Base-by-base conservation (phyloP, 2,888 invertebrate genomes). In the Hydraecia micacea region DNA sequence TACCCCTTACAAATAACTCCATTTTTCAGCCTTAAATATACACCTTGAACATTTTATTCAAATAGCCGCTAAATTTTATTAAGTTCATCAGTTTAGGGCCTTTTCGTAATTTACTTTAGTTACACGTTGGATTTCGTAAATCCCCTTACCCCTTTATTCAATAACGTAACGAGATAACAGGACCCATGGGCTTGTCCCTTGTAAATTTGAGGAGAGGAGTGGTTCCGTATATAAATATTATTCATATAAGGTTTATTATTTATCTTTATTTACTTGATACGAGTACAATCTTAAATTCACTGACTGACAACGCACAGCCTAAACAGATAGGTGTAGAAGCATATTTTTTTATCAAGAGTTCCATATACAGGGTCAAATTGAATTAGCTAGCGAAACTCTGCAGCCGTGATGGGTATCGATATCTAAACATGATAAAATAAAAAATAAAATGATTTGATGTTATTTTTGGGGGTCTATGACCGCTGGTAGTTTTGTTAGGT, bases 101-200 rank as follows among this genome's bases (percentile, higher is more conserved):
- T 84, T 83, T 87, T 80, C 87, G 85, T 91, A 92, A 92, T 90
- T 89, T 85, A 90, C 90, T 93, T 93, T 92, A 85, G 90, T 89
- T 90, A 88, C 88, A 88, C 90, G 87, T 91, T 88, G 90, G 91
- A 91, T 92, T 93, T 92, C 90, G 89, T 91, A 91, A 91, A 92
- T 89, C 91, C 92, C 91, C 91, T 92, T 90, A 88, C 88, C 91
- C 81, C 91, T 91, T 94, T 92, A 93, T 94, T 92, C 88, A 93
- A 93, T 93, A 92, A 93, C 86, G 85, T 91, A 91, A 92, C 91
- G 90, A 92, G 89, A 88, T 92, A 92, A 91, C 88, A 81, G 90
- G 90, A 87, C 90, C 91, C 90, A 69, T 82, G 89, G 90, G 90
- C 87, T 90, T 85, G 86, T 87, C 77, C 79, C 81, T 76, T 85